Base-by-base conservation (phyloP, 2,113 vertebrate genomes). In the Phasianus colchicus region DNA sequence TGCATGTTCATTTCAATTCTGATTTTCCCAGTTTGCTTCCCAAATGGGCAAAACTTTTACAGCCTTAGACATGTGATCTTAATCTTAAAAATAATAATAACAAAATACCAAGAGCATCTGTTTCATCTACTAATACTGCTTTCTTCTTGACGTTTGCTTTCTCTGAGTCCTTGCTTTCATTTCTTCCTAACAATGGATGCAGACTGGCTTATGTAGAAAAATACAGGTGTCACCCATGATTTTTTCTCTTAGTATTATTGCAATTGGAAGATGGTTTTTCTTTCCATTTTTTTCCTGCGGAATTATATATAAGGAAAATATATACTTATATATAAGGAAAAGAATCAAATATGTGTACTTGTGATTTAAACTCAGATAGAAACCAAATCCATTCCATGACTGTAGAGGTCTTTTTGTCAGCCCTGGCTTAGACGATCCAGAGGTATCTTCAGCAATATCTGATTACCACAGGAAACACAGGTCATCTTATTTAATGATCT, bases 401-500 rank as follows among this genome's bases (percentile, higher is more conserved):
- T 36, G 25, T 6, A 32, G 40, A 63, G 20, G 27, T 63, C 55
- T n/a, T 71, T 84, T 75, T 91, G 21, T 70, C 29, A 19, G 78
- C 34, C 57, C 45, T 75, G 52, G 57, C 82, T 91, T 91, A 60
- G 52, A 81, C 54, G 70, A 85, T 21, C n/a, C 27, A 45, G 74
- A 74, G 74, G 57, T 89, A 94, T 85, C 67, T 60, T 55, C 52
- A 91, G 78, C 74, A 79, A 42, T 72, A 91, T 93, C 54, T 85
- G 74, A 91, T 94, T 93, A 87, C 57, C 78, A 32, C 54, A 93
- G 82, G 88, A 89, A 93, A 87, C 74, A 34, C 58, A 70, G 73
- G 69, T 83, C 84, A 73, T 92, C 60, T 83, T 80, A 89, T 95
- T 94, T 93, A 89, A 91, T 82, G 90, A 91, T 84, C 61, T 67